These are phyloP conservation scores for Lipotes vexillifer DNA, from an alignment of 2,113 vertebrate species.

Conservation along the genomic window DNA sequence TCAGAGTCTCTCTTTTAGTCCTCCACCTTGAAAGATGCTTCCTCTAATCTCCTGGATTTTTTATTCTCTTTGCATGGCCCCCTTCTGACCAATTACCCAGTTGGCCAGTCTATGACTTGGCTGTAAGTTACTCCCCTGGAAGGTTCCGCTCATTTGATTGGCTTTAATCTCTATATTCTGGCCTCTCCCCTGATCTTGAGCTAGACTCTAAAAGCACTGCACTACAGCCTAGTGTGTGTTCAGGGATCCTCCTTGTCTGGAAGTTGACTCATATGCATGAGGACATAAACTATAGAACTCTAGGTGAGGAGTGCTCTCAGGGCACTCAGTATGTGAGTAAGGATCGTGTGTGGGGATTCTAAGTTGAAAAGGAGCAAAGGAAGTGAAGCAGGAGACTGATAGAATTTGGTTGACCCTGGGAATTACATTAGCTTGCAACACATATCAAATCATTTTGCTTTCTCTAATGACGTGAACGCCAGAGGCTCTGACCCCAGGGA, in stretches of 20 bases:
- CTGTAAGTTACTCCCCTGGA: not conserved
- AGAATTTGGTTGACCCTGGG: not conserved
- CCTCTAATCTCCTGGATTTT: not conserved
- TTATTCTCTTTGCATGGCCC: not conserved
- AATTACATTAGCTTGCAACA: not conserved
- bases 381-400: not conserved
- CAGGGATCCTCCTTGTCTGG: not conserved
- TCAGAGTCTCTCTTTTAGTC: not conserved
- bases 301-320: not conserved
- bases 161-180: not conserved
- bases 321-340: not conserved
- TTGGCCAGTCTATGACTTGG: not conserved
- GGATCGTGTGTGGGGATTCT: not conserved
- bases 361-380: not conserved
- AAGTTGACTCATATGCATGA: not conserved
- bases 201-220: not conserved
- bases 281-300: not conserved
- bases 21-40: not conserved
- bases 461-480: not conserved
- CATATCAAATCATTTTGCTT: not conserved
- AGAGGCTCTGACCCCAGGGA: not conserved
- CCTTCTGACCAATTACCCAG: not conserved
- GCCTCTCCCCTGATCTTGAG: not conserved
- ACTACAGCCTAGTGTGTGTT: not conserved
- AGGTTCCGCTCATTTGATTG: not conserved